Evolutionary conservation across 2,797 vertebrate species (phyloP).

Genomic region (Gephyroberyx darwinii): DNA sequence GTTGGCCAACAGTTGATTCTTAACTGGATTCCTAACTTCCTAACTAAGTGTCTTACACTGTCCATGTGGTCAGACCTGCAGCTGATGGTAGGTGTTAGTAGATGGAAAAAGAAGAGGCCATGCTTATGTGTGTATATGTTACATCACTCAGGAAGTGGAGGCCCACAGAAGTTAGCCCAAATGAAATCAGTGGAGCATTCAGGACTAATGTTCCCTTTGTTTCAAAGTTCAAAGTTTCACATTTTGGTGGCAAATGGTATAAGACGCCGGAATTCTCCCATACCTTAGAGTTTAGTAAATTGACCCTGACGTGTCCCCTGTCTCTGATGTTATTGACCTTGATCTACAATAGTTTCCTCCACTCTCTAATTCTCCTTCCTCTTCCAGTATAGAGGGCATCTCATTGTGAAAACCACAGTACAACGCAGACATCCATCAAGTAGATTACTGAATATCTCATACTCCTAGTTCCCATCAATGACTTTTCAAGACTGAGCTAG

Average conservation of each 20-base stretch:
- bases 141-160: background rate
- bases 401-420: slow-evolving; percentile 43
- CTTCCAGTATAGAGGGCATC: slow-evolving; percentile 16
- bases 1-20: background rate
- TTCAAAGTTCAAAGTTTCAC: too few species aligned
- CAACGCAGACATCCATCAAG: slow-evolving; percentile 54
- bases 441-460: slow-evolving; percentile 66
- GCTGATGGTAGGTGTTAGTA: slow-evolving; percentile 14
- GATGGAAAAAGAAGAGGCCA: background rate
- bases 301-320: slow-evolving; percentile 16
- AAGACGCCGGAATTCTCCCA: slow-evolving; percentile 10
- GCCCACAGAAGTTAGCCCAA: background rate
- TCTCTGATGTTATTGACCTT: slow-evolving; percentile 16
- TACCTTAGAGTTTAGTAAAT: slow-evolving; percentile 18
- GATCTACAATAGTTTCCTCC: slow-evolving; percentile 23
- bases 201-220: background rate
- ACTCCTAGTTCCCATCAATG: slow-evolving; percentile 56
- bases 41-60: slow-evolving; percentile 1
- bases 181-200: too few species aligned
- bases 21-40: slow-evolving; percentile 1
- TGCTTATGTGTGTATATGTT: background rate
- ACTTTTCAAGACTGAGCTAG: slow-evolving; percentile 42
- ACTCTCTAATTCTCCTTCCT: slow-evolving; percentile 30
- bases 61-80: background rate
- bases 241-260: background rate